phyloP scores from a whole-genome alignment of 2,113 vertebrate genomes.

The Zosterops pallidus region DNA sequence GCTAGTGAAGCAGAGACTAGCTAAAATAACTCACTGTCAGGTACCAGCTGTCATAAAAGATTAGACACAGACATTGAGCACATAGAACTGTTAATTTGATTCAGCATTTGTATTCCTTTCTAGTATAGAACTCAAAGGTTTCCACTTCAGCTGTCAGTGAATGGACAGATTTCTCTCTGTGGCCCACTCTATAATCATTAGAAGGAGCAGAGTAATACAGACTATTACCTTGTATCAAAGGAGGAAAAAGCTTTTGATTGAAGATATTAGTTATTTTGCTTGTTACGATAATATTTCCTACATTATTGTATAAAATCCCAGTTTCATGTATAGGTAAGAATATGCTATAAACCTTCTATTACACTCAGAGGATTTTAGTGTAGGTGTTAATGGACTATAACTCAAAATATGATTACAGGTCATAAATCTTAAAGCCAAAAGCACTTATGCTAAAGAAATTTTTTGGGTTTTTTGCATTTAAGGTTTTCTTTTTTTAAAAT shows the following conservation, averaged over 20 bases:
- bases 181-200: neutral
- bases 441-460: neutral
- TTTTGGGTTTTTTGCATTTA: neutral
- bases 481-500: neutral
- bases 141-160: conserved; percentile 20
- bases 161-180: conserved; percentile 26
- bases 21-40: conserved; percentile 75
- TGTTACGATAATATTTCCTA: neutral
- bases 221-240: neutral
- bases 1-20: conserved; percentile 64
- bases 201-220: conserved; percentile 8
- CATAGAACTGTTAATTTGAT: conserved; percentile 65
- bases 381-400: neutral
- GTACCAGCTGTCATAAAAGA: conserved; percentile 75
- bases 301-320: neutral
- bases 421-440: neutral
- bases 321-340: neutral
- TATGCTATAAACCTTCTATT: neutral
- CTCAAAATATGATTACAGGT: neutral
- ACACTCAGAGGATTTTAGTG: neutral
- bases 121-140: conserved; percentile 51
- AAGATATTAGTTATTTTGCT: neutral
- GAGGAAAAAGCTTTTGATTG: neutral
- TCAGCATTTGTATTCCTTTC: conserved; percentile 57
- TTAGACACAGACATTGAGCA: conserved; percentile 64